These are phyloP conservation scores for Microchirus variegatus DNA, from an alignment of 2,797 vertebrate genomes.

Conservation along the genomic window DNA sequence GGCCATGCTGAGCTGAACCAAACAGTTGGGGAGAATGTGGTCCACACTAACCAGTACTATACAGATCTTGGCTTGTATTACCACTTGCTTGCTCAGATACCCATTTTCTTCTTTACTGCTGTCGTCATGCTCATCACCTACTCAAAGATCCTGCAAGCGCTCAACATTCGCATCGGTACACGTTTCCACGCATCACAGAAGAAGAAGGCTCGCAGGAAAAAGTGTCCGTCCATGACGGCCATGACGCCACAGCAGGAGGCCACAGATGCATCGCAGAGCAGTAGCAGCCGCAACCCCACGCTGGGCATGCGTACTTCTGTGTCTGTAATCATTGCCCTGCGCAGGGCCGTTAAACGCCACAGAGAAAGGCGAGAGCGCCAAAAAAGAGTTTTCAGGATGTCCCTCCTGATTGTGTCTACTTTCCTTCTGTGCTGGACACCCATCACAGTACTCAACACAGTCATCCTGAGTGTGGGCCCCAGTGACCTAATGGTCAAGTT, in stretches of 20 bases:
- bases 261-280: constrained; percentile 87
- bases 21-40: constrained; percentile 87
- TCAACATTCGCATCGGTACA: constrained; percentile 97
- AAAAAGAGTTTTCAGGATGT: constrained; percentile 98
- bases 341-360: constrained; percentile 94
- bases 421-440: constrained; percentile 99
- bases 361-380: constrained; percentile 94
- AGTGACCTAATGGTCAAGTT: constrained; percentile 95
- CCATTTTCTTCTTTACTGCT: constrained; percentile 96
- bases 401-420: constrained; percentile 96
- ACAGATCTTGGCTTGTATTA: constrained; percentile 96
- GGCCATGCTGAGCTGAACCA: constrained; percentile 89
- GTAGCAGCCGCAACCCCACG: constrained; percentile 86
- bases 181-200: constrained; percentile 95
- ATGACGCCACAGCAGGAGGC: constrained; percentile 77
- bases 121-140: constrained; percentile 98
- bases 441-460: constrained; percentile 95
- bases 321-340: constrained; percentile 96
- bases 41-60: constrained; percentile 88
- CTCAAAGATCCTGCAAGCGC: constrained; percentile 96
- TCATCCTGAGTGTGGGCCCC: constrained; percentile 94
- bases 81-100: constrained; percentile 96
- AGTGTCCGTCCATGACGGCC: constrained; percentile 91
- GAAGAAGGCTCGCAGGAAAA: constrained; percentile 96
- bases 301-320: constrained; percentile 97